These are phyloP conservation scores for Hyppa rectilinea DNA, from an alignment of 2,888 invertebrate species.

Conservation along the genomic window DNA sequence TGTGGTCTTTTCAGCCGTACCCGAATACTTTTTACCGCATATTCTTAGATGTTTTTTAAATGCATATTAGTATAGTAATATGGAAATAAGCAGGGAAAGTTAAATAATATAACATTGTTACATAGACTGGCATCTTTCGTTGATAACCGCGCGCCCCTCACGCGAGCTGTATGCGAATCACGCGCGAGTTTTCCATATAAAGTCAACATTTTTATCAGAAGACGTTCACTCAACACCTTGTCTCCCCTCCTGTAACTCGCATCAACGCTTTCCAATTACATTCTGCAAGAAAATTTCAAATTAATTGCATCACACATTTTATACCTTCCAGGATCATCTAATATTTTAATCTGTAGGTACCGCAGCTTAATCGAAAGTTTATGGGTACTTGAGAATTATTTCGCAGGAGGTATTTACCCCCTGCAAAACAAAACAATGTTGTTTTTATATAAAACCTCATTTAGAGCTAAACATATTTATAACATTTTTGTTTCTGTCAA, in stretches of 20 bases:
- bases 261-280: conserved; percentile 70
- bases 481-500: too few species aligned
- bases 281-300: conserved; percentile 68
- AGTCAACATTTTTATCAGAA: conserved; percentile 79
- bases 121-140: conserved; percentile 27
- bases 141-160: conserved; percentile 45
- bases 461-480: too few species aligned
- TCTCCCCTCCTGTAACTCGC: conserved; percentile 66
- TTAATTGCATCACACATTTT: conserved; percentile 64
- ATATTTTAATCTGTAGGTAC: conserved; percentile 12
- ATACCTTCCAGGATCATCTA: conserved; percentile 30
- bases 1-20: not conserved
- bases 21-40: not conserved
- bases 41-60: not conserved
- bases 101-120: conserved; percentile 40
- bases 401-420: too few species aligned
- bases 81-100: conserved; percentile 5
- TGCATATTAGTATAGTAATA: not conserved
- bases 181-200: conserved; percentile 75
- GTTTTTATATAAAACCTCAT: too few species aligned
- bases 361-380: conserved; percentile 13
- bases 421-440: too few species aligned
- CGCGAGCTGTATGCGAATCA: conserved; percentile 71
- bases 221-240: conserved; percentile 68
- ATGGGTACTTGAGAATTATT: not conserved